Conservation (phyloP, 2,113 vertebrate species). For the Mohoua ochrocephala region DNA sequence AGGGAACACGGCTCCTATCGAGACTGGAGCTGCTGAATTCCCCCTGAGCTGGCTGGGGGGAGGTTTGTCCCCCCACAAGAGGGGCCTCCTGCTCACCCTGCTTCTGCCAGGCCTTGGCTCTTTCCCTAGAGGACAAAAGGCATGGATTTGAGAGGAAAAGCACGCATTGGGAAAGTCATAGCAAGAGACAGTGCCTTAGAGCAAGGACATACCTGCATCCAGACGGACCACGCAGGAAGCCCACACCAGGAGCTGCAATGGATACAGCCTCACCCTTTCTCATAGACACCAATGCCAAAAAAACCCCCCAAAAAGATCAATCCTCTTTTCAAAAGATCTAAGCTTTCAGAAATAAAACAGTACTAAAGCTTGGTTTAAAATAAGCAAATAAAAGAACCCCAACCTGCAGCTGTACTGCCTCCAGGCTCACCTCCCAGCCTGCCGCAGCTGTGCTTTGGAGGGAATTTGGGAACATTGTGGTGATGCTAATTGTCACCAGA, state of each 20-base stretch:
- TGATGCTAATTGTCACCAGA: background rate
- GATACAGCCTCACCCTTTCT: background rate
- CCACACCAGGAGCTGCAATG: background rate
- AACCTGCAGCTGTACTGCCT: background rate
- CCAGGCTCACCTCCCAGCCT: background rate
- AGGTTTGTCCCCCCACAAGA: background rate
- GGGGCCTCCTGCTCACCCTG: background rate
- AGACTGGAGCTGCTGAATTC: background rate
- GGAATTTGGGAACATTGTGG: rapidly evolving
- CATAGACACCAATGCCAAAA: background rate
- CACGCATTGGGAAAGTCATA: background rate
- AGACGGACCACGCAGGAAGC: rapidly evolving
- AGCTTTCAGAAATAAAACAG: background rate
- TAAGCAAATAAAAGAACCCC: background rate
- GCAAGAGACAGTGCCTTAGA: background rate
- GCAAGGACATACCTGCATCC: background rate
- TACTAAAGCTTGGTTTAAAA: background rate
- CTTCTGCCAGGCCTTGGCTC: background rate
- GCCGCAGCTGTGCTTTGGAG: background rate
- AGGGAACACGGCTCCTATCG: rapidly evolving
- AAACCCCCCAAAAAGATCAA: background rate
- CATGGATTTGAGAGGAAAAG: background rate
- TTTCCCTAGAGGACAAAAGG: background rate
- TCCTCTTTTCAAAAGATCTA: background rate
- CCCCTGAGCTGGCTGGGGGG: rapidly evolving